phyloP scores from a whole-genome alignment of 1,140 invertebrate genomes.

The Odontomachus brunneus region DNA sequence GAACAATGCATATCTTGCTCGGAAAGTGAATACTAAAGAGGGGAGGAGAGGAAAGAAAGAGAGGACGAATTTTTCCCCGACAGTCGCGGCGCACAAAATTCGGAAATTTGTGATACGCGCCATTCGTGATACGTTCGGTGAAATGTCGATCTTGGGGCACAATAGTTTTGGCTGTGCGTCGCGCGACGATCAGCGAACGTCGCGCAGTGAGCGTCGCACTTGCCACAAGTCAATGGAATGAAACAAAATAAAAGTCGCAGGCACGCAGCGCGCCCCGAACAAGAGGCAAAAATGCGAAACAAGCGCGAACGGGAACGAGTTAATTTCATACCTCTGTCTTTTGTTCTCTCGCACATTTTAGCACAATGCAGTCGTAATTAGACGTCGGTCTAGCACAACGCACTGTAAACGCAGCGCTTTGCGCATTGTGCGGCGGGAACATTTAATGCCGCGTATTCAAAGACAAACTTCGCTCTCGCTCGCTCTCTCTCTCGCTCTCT shows the following conservation, averaged over 20 bases:
- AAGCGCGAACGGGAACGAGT: slow-evolving; percentile 23
- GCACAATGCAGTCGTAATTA: slow-evolving; percentile 50
- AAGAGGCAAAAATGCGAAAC: slow-evolving; percentile 20
- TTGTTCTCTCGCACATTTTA: slow-evolving; percentile 39
- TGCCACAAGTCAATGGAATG: slow-evolving; percentile 13
- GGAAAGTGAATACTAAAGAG: slow-evolving; percentile 4
- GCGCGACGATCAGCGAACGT: background rate
- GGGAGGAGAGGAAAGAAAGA: background rate
- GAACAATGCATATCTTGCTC: background rate
- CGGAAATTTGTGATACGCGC: slow-evolving; percentile 23
- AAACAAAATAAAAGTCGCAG: slow-evolving; percentile 26
- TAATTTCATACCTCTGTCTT: slow-evolving; percentile 43
- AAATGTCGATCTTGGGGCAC: background rate
- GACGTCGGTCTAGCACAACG: slow-evolving; percentile 38
- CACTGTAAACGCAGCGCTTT: slow-evolving; percentile 44
- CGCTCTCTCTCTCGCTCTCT: no score
- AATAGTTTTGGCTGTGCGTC: background rate
- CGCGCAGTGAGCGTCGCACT: no score
- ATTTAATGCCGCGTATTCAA: slow-evolving; percentile 43
- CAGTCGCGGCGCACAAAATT: background rate
- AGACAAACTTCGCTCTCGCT: slow-evolving; percentile 26
- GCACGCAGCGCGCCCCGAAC: background rate
- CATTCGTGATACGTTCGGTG: background rate
- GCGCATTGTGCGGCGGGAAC: slow-evolving; percentile 43
- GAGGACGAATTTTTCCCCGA: background rate